Conservation (phyloP, 2,797 vertebrate genomes). For the Lateolabrax maculatus region DNA sequence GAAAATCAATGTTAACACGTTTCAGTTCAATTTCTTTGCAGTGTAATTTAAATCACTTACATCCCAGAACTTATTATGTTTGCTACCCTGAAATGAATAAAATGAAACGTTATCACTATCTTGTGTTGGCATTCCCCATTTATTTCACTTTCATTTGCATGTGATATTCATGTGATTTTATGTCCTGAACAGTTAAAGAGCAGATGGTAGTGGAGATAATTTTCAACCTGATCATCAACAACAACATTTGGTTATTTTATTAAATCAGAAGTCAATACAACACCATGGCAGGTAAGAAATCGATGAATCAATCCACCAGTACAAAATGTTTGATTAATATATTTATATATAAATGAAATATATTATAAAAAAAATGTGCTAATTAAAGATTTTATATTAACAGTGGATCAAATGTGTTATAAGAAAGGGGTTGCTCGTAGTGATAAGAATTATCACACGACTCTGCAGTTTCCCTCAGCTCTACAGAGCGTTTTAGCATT, state of each 20-base stretch:
- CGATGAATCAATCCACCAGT: not conserved
- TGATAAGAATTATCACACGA: not conserved
- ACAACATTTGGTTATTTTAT: not conserved
- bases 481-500: not conserved
- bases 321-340: not conserved
- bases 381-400: not conserved
- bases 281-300: not conserved
- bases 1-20: conserved; percentile 44
- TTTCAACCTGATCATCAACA: not conserved
- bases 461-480: not conserved
- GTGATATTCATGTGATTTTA: not conserved
- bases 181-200: not conserved
- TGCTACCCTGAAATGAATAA: conserved; percentile 66
- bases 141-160: not conserved
- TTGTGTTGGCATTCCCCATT: not conserved
- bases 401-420: not conserved
- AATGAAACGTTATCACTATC: conserved; percentile 44
- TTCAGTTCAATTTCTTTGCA: conserved; percentile 40
- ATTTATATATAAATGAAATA: not conserved
- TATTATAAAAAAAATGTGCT: too few species aligned
- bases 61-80: conserved; percentile 42
- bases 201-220: not conserved
- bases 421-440: not conserved
- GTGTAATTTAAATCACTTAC: conserved; percentile 41
- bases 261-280: not conserved